phyloP scores from a whole-genome alignment of 2,888 invertebrate species.

The Microplitis deprimator region DNA sequence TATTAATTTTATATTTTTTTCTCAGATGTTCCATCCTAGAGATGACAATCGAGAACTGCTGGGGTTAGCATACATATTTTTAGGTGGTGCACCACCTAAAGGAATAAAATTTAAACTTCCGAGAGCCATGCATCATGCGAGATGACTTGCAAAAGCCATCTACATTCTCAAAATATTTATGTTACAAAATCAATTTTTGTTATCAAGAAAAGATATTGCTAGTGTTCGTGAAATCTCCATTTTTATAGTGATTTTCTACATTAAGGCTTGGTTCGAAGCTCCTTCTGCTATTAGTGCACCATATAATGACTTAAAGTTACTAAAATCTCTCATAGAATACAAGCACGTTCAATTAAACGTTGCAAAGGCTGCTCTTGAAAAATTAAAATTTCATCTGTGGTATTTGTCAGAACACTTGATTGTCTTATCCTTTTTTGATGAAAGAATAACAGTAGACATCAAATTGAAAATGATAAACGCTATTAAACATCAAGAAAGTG shows the following conservation, averaged over 20 bases:
- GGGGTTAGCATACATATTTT: too few species aligned
- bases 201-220: conserved; percentile 22
- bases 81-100: too few species aligned
- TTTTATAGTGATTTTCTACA: conserved; percentile 24
- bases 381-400: neutral
- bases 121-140: too few species aligned
- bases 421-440: conserved; percentile 6
- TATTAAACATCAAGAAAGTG: neutral
- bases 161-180: too few species aligned
- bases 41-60: too few species aligned
- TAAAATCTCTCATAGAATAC: conserved; percentile 9
- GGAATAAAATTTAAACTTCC: too few species aligned
- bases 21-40: too few species aligned
- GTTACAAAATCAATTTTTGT: too few species aligned
- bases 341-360: conserved; percentile 14
- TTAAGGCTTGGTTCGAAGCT: conserved; percentile 25
- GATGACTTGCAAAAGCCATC: too few species aligned
- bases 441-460: neutral
- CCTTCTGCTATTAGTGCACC: conserved; percentile 22
- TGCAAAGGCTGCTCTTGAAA: conserved; percentile 7
- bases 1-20: too few species aligned
- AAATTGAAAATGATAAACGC: conserved; percentile 7
- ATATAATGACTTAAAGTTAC: conserved; percentile 23
- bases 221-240: neutral
- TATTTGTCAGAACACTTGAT: conserved; percentile 10